Conservation (phyloP, 2,888 invertebrate genomes). For the Gari tellinella region DNA sequence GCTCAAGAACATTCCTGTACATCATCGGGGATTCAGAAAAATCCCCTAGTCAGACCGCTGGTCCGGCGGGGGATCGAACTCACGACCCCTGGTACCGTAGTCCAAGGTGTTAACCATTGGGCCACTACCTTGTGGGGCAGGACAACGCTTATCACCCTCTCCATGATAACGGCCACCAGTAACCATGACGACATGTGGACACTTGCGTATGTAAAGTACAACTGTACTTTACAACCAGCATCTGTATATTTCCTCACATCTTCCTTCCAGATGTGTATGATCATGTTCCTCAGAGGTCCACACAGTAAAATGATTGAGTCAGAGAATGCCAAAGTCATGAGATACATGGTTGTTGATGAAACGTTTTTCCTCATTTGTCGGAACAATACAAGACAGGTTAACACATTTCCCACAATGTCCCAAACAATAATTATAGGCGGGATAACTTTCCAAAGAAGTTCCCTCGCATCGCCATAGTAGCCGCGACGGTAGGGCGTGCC, state of each 20-base stretch:
- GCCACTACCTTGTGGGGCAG: conserved; percentile 69
- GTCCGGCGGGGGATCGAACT: too few species aligned
- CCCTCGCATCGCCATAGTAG: conserved; percentile 41
- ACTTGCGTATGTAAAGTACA: conserved; percentile 69
- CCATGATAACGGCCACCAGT: conserved; percentile 74
- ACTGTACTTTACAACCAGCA: conserved; percentile 61
- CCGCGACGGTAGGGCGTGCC: conserved; percentile 21
- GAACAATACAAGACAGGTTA: conserved; percentile 65
- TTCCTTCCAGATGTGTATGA: conserved; percentile 33
- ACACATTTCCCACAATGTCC: conserved; percentile 73
- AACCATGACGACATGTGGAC: conserved; percentile 75
- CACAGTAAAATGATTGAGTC: conserved; percentile 69
- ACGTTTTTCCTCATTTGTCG: conserved; percentile 55
- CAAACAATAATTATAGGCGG: conserved; percentile 70
- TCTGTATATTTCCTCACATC: conserved; percentile 60
- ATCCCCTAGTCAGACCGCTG: too few species aligned
- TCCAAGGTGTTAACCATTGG: too few species aligned
- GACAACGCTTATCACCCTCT: conserved; percentile 71
- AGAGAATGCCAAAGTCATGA: conserved; percentile 63
- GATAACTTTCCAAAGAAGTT: conserved; percentile 53
- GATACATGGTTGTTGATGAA: conserved; percentile 65
- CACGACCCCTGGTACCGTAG: too few species aligned
- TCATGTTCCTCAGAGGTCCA: conserved; percentile 69
- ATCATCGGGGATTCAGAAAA: too few species aligned
- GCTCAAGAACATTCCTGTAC: too few species aligned